These are phyloP conservation scores for Pristis pectinata DNA, from an alignment of 2,797 vertebrate species.

Conservation along the genomic window DNA sequence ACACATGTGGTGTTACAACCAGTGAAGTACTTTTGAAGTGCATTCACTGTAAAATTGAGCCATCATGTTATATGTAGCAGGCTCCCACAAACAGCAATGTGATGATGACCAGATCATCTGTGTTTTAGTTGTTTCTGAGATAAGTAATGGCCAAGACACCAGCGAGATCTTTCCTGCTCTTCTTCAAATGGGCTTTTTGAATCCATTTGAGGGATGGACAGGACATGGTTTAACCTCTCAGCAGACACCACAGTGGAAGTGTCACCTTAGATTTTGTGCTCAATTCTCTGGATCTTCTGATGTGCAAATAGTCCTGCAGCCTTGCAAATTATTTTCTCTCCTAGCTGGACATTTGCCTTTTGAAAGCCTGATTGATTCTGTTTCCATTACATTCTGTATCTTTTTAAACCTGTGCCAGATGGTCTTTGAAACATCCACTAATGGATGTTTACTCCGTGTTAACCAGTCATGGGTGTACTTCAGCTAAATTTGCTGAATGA, in stretches of 20 bases:
- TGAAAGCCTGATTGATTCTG: too few relatives aligned
- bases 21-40: neutral
- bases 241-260: neutral
- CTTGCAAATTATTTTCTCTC: too few relatives aligned
- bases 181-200: neutral
- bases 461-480: too few relatives aligned
- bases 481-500: too few relatives aligned
- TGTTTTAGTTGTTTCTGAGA: neutral
- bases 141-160: neutral
- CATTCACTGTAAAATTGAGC: neutral
- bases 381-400: too few relatives aligned
- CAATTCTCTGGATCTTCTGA: neutral
- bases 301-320: too few relatives aligned
- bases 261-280: neutral
- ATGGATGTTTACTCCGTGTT: too few relatives aligned
- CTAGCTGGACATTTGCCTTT: too few relatives aligned
- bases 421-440: too few relatives aligned
- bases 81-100: neutral
- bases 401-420: too few relatives aligned
- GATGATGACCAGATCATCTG: neutral
- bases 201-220: neutral
- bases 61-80: neutral
- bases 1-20: neutral
- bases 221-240: neutral
- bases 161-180: neutral